Evolutionary conservation across 1,140 invertebrate genomes (phyloP), one percentile per base, ranked within the genome.

Genomic region (Vollenhovia emeryi): DNA sequence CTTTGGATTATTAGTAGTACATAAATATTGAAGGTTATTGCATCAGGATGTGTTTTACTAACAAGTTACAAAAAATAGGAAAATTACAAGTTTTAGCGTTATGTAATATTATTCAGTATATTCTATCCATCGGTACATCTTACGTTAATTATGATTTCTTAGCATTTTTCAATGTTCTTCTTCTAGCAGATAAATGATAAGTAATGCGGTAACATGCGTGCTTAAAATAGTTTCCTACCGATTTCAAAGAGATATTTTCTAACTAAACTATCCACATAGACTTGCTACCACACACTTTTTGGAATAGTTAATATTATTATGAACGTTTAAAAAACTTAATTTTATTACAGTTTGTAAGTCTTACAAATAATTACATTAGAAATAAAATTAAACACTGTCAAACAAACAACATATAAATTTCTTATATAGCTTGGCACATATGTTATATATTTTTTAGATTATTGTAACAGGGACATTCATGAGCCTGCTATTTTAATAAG

Each of bases 141-240:
- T 74, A 55, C 30, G 48, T 9, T 21, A 73, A 73, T 55, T 62
- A 13, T 55, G 57, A 36, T 87, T 88, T 88, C 85, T 89, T 89
- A 88, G 55, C 55, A 27, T 18, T 9, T 59, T 40, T 68, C 21
- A 27, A 69, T 43, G 27, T 30, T 43, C 9, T 66, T 43, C 9
- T 66, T 52, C 27, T 78, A 13, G 33, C 64, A 33, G 62, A 66
- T 75, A 84, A 59, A 82, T 36, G 48, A 60, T 27, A 18, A 45
- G 64, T 85, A 86, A 90, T 84, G 86, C 86, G 66, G n/a, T 52
- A 82, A 83, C 27, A 48, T 76, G n/a, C 73, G 13, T 24, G 74
- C 66, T 76, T 24, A 55, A 91, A 91, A 91, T 91, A 91, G 50
- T 88, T 74, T 40, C 15, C 83, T 73, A 75, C 30, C 52, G n/a